These are phyloP conservation scores for Oreocharis arfaki DNA, from an alignment of 2,113 vertebrate species.

Conservation along the genomic window DNA sequence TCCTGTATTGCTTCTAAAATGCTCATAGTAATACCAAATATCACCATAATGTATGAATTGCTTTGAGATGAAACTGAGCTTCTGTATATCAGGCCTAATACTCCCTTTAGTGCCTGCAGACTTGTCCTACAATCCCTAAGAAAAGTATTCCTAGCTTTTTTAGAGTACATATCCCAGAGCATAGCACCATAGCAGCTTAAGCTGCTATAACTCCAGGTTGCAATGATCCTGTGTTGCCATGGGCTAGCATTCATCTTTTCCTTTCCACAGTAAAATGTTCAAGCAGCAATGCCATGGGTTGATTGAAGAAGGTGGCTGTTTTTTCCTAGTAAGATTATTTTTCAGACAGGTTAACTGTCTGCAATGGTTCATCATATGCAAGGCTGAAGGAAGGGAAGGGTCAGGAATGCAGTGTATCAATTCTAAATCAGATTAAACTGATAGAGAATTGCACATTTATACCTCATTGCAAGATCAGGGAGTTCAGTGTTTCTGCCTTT, in stretches of 20 bases:
- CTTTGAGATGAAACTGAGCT: background rate
- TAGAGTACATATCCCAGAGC: background rate
- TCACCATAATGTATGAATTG: background rate
- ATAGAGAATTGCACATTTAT: background rate
- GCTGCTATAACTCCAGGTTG: background rate
- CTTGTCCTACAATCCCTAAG: background rate
- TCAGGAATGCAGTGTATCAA: background rate
- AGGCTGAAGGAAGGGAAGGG: background rate
- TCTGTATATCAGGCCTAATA: background rate
- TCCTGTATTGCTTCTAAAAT: background rate
- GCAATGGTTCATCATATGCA: background rate
- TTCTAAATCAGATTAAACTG: background rate
- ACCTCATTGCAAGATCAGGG: background rate
- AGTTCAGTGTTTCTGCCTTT: background rate
- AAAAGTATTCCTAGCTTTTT: background rate
- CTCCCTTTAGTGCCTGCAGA: background rate
- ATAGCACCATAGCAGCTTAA: background rate
- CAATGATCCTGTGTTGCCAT: background rate
- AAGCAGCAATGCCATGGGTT: background rate
- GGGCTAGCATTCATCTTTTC: background rate
- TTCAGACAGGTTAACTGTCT: background rate
- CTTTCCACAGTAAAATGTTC: background rate
- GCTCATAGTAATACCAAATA: background rate
- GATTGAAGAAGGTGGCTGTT: background rate
- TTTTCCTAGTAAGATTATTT: background rate